A percentile compares a stretch with the other conserved stretches of the same genome.
Conservation (phyloP, 2,113 vertebrate genomes). For the Hemichromis elongatus region DNA sequence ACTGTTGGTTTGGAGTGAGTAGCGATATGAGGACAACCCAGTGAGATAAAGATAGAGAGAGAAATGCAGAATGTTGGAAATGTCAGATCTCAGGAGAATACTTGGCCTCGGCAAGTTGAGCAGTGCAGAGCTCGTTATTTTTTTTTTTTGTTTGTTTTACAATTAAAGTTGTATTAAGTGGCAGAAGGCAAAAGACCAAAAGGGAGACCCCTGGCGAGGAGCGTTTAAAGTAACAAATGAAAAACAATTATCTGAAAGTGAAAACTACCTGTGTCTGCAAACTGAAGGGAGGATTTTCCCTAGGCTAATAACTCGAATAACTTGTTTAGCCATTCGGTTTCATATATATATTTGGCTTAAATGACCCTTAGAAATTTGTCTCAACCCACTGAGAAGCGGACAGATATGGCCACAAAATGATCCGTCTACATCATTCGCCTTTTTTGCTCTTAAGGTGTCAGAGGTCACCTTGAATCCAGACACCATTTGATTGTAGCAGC, state of each 20-base stretch:
- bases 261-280: not conserved
- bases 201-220: not conserved
- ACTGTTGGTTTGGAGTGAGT: constrained; percentile 11
- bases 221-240: constrained; percentile 1
- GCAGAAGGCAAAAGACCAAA: not conserved
- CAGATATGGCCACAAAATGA: constrained; percentile 36
- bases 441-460: constrained; percentile 17
- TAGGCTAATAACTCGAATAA: not conserved
- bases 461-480: constrained; percentile 44
- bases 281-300: not conserved
- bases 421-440: constrained; percentile 31
- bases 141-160: not conserved
- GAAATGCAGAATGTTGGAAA: constrained; percentile 33
- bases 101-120: constrained; percentile 14
- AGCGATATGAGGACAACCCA: constrained; percentile 14
- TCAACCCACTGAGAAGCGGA: not conserved
- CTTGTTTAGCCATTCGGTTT: not conserved
- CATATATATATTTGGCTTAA: not conserved
- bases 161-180: constrained; percentile 13
- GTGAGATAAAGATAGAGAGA: constrained; percentile 14
- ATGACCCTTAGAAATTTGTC: not conserved
- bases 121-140: not conserved
- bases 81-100: constrained; percentile 32
- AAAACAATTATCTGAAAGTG: not conserved
- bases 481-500: constrained; percentile 27